Base-by-base conservation (phyloP, 2,113 vertebrate species). In the Sorex fumeus region DNA sequence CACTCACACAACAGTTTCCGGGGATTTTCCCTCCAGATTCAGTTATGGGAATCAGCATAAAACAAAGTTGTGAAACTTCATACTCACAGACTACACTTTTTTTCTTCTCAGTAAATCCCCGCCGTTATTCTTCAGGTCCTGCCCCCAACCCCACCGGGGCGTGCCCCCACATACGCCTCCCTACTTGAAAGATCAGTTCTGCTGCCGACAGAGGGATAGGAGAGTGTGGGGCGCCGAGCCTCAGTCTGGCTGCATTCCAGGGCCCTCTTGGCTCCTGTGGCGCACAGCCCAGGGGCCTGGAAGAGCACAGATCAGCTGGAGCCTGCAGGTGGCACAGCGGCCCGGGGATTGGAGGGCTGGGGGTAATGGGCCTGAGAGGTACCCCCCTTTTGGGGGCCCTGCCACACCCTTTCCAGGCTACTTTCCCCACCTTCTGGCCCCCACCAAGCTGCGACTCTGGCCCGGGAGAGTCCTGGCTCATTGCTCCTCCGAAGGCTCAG, bases 21-120 rank as follows among this genome's bases (percentile, higher is more conserved):
- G 70, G 90, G 89, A 80, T 90, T 96, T 93, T 47, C 94, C 93
- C 90, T 87, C 78, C 82, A 87, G 74, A 82, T 90, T 85, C 57
- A 80, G 1, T 94, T 66, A 85, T 84, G 84, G 85, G 90, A 94
- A 87, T 91, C n/a, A 9, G 75, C n/a, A 4, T 45, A 75, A 67
- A 90, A 64, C 2, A 2, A 84, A 43, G 43, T 86, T 88, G 83
- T 91, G 88, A 93, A 95, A 90, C 32, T 8, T 66, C 5, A 28
- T 43, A 9, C 2, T 0, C 30, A 8, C 40, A 16, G 30, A 11
- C 30, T 25, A 32, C 15, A 15, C 13, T n/a, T 4, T 16, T 16
- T 8, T 64, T 60, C 83, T 85, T 78, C 28, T 64, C 43, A 12
- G 27, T 78, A 75, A 93, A 64, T 67, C 62, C 87, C 66, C 64